phyloP scores from a whole-genome alignment of 2,888 invertebrate genomes.

The Drosophila maculinotata region DNA sequence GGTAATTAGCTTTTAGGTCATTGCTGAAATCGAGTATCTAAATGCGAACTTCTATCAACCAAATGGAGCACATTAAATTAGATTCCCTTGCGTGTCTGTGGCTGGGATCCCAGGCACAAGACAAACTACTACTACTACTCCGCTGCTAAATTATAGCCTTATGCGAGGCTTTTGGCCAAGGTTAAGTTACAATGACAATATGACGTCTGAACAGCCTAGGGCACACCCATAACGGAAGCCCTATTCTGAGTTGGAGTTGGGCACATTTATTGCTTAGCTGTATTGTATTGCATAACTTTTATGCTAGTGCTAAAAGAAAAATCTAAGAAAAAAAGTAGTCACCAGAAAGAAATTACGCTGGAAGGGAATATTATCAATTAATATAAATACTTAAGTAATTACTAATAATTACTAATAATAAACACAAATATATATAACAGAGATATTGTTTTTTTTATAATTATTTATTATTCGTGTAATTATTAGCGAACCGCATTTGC shows the following conservation, averaged over 20 bases:
- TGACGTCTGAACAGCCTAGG: slow-evolving; percentile 17
- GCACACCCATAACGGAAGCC: slow-evolving; percentile 30
- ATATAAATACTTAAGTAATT: too few species aligned
- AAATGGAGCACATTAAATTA: slow-evolving; percentile 29
- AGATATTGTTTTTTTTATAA: too few species aligned
- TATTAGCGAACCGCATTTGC: too few species aligned
- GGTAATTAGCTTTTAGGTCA: slow-evolving; percentile 61
- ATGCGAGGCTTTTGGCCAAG: slow-evolving; percentile 44
- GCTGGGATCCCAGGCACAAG: slow-evolving; percentile 33
- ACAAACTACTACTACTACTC: slow-evolving; percentile 18
- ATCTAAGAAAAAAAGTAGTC: too few species aligned
- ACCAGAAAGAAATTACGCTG: too few species aligned
- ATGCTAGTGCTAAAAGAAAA: too few species aligned
- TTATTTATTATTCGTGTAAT: too few species aligned
- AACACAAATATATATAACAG: too few species aligned
- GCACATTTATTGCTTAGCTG: slow-evolving; percentile 3
- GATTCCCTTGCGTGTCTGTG: slow-evolving; percentile 64
- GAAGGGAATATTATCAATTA: too few species aligned
- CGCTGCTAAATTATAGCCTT: slow-evolving; percentile 40
- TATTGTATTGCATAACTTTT: too few species aligned
- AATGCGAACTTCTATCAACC: slow-evolving; percentile 49
- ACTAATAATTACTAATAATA: too few species aligned
- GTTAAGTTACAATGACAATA: slow-evolving; percentile 53
- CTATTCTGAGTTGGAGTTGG: slow-evolving; percentile 21
- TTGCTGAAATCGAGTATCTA: slow-evolving; percentile 30